These are phyloP conservation scores for Microctenopoma stevenorrisi DNA, from an alignment of 2,797 vertebrate species.

Conservation along the genomic window DNA sequence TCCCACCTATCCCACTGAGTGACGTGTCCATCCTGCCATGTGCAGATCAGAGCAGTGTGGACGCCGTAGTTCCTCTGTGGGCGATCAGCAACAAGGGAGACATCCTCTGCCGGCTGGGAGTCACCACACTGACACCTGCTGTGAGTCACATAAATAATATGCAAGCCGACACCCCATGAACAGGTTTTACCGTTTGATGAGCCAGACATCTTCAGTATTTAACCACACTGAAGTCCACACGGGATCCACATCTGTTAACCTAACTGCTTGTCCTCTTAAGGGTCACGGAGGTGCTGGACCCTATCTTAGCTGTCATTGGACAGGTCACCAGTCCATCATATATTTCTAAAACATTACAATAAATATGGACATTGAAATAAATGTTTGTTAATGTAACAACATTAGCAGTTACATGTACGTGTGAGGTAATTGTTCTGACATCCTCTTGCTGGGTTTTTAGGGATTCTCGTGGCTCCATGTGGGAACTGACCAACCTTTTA, in stretches of 20 bases:
- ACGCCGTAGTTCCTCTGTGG: constrained; percentile 88
- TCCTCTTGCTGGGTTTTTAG: constrained; percentile 69
- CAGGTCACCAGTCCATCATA: too few relatives aligned
- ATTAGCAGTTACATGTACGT: too few relatives aligned
- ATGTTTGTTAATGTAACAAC: too few relatives aligned
- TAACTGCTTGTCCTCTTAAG: too few relatives aligned
- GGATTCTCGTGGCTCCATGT: constrained; percentile 97
- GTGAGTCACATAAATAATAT: constrained; percentile 79
- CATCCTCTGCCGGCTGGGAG: constrained; percentile 92
- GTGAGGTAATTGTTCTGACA: background rate
- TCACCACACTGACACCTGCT: constrained; percentile 88
- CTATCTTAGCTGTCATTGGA: too few relatives aligned
- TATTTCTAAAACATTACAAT: too few relatives aligned
- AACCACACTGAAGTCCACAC: too few relatives aligned
- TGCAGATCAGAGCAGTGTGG: constrained; percentile 72
- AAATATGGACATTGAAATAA: too few relatives aligned
- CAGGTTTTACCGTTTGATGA: constrained; percentile 1
- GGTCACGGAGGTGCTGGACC: too few relatives aligned
- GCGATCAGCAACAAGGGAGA: constrained; percentile 97
- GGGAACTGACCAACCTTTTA: constrained; percentile 95
- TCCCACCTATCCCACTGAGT: constrained; percentile 89
- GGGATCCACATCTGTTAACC: background rate
- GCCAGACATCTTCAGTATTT: background rate
- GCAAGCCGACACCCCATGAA: background rate
- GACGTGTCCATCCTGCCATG: constrained; percentile 92